phyloP scores from a whole-genome alignment of 2,797 vertebrate genomes.

The Ibycter americanus region DNA sequence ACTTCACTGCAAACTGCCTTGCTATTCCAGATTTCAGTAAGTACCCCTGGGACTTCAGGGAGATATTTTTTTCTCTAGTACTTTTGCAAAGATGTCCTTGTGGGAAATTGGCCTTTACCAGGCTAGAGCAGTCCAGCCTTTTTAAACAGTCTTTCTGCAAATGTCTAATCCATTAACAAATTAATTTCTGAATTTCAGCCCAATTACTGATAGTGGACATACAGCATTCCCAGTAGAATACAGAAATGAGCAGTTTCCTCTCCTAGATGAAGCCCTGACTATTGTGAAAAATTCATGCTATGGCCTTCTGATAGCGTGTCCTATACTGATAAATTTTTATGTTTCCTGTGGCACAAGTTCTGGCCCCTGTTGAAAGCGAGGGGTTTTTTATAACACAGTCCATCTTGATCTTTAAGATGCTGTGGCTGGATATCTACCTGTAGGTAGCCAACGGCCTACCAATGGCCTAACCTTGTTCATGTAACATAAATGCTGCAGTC shows the following conservation, averaged over 20 bases:
- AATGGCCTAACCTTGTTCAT: neutral
- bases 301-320: neutral
- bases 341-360: neutral
- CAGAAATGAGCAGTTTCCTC: neutral
- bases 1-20: conserved; percentile 17
- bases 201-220: neutral
- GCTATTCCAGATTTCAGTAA: conserved; percentile 34
- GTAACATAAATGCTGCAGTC: neutral
- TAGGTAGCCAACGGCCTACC: neutral
- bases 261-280: neutral
- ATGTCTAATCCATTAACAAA: conserved; percentile 43
- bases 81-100: neutral
- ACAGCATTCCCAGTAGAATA: neutral
- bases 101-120: conserved; percentile 29
- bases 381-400: neutral
- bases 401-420: neutral
- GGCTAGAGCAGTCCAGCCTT: neutral
- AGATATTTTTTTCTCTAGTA: conserved; percentile 10
- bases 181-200: conserved; percentile 35
- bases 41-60: neutral
- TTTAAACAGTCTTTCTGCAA: conserved; percentile 34
- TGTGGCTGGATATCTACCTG: neutral
- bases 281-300: neutral
- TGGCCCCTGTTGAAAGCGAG: neutral
- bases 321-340: neutral